Conservation (phyloP, 1,140 invertebrate genomes). For the Drosophila ananassae region DNA sequence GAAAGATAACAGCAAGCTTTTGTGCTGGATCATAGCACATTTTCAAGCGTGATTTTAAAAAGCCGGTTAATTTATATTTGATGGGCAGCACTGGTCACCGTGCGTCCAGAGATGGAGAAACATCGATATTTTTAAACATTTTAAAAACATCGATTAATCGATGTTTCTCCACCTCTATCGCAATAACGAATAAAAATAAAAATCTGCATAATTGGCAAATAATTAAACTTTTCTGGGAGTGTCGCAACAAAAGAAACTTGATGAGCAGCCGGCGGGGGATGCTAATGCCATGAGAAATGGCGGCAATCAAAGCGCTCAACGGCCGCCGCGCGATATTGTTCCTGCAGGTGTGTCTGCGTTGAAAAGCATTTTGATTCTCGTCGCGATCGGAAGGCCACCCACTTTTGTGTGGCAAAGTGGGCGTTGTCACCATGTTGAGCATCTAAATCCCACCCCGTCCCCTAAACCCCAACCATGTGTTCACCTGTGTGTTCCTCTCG, state of each 20-base stretch:
- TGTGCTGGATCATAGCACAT: too few species aligned
- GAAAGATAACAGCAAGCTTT: too few species aligned
- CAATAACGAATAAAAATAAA: too few species aligned
- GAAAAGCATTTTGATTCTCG: slow-evolving; percentile 16
- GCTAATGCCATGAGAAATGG: slow-evolving; percentile 51
- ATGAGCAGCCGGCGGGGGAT: slow-evolving; percentile 38
- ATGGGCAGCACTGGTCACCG: too few species aligned
- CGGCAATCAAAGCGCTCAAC: slow-evolving; percentile 37
- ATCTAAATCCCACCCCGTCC: slow-evolving; percentile 22
- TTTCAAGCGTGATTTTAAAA: too few species aligned
- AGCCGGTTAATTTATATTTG: too few species aligned
- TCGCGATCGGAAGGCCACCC: slow-evolving; percentile 52
- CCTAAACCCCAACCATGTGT: slow-evolving; percentile 15
- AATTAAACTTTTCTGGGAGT: slow-evolving; percentile 32
- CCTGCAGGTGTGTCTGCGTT: slow-evolving; percentile 62
- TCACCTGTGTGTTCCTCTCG: slow-evolving; percentile 23
- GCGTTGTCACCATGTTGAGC: slow-evolving; percentile 57
- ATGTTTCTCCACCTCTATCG: too few species aligned
- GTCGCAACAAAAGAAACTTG: slow-evolving; percentile 13
- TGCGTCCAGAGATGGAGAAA: too few species aligned
- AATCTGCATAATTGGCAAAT: slow-evolving; percentile 24
- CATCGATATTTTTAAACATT: too few species aligned
- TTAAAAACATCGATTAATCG: too few species aligned
- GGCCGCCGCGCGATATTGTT: slow-evolving; percentile 59
- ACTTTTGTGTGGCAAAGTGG: slow-evolving; percentile 51